These are phyloP conservation scores for Molorchus minor DNA, from an alignment of 2,888 invertebrate species.

Conservation along the genomic window DNA sequence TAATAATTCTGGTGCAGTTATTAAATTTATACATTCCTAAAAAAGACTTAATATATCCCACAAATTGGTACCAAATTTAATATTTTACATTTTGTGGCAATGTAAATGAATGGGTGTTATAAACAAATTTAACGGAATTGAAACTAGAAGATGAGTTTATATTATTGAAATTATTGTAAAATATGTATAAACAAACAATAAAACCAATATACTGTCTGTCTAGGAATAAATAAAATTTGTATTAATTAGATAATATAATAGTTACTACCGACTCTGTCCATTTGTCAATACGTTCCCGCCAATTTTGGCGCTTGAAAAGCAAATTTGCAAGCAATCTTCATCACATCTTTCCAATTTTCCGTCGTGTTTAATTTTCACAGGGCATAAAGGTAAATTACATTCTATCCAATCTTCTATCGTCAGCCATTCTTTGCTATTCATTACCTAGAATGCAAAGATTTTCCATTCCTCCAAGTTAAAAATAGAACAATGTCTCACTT, in stretches of 20 bases:
- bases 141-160: no score
- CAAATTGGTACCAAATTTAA: no score
- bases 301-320: conserved; percentile 76
- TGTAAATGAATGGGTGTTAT: no score
- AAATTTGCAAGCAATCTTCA: conserved; percentile 71
- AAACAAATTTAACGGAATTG: no score
- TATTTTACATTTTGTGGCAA: no score
- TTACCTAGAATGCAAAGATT: conserved; percentile 66
- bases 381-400: conserved; percentile 77
- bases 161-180: no score
- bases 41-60: conserved; percentile 10
- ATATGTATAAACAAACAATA: no score
- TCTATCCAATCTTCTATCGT: conserved; percentile 86
- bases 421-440: conserved; percentile 82
- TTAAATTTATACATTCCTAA: conserved; percentile 77
- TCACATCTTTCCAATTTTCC: conserved; percentile 77
- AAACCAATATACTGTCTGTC: no score
- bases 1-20: conserved; percentile 80
- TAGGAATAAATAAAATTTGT: no score
- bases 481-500: no score
- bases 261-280: conserved; percentile 76
- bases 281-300: conserved; percentile 76
- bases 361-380: conserved; percentile 76
- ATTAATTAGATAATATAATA: no score
- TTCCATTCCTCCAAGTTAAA: no score